phyloP scores from a whole-genome alignment of 1,140 invertebrate species.

The Delia radicum region DNA sequence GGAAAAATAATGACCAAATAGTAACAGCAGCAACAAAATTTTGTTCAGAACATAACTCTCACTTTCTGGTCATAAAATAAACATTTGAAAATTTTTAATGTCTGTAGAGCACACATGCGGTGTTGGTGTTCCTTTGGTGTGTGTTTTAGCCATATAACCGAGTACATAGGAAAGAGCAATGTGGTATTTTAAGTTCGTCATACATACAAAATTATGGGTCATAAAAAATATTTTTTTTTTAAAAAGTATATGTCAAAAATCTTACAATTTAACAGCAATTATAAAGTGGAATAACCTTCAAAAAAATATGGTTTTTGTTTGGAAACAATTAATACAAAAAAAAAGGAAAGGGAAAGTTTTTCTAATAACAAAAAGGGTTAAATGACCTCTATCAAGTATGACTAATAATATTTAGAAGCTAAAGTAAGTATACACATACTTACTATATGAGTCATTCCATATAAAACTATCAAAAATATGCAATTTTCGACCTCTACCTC shows the following conservation, averaged over 20 bases:
- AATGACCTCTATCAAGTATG: neutral
- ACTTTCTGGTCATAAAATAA: slow-evolving; percentile 2
- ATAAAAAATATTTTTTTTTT: neutral
- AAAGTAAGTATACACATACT: too few relatives aligned
- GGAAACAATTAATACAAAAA: neutral
- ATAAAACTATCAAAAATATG: too few relatives aligned
- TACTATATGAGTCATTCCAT: too few relatives aligned
- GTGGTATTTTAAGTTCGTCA: neutral
- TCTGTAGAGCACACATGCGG: neutral
- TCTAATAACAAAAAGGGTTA: neutral
- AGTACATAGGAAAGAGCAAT: neutral
- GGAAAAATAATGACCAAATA: too few relatives aligned
- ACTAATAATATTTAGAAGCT: too few relatives aligned
- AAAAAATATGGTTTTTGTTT: too few relatives aligned
- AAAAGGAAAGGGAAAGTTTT: slow-evolving; percentile 11
- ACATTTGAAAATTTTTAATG: slow-evolving; percentile 4
- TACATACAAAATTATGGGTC: neutral
- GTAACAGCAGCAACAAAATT: too few relatives aligned
- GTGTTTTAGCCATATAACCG: neutral
- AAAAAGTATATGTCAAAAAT: neutral
- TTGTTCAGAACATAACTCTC: neutral
- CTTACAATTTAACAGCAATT: neutral
- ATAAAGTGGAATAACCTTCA: slow-evolving; percentile 3
- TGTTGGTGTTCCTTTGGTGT: neutral
- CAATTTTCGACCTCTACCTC: too few relatives aligned